Evolutionary conservation across 2,888 invertebrate genomes (phyloP), one percentile per base, ranked within the genome.

Genomic region (Habroteleia sp.): DNA sequence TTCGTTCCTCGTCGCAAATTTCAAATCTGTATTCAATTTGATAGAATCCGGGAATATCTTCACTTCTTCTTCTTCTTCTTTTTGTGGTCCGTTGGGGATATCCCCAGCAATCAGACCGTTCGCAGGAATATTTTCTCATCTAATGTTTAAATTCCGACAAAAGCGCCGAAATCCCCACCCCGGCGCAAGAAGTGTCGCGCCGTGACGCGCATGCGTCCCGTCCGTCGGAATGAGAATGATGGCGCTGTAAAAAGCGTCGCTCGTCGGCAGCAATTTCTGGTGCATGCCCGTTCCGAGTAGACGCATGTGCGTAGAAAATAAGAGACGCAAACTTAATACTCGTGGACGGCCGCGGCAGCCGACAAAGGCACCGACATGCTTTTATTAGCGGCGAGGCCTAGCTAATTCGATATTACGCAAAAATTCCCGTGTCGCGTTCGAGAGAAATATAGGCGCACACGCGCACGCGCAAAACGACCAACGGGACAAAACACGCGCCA

Each of bases 371-470:
- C 78, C 63, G 76, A 74, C 74, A 74, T 62, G 80, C 83, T 86
- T 86, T 87, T 86, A 86, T 87, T 87, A 87, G 80, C 81, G 65
- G 63, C 65, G 42, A 85, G 83, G 85, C 82, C 83, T 84, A 83
- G 84, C 83, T 87, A 86, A 88, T 86, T 87, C 83, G 86, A 87
- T 84, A 83, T 84, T 85, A 81, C 84, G 80, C 79, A 80, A 82
- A 84, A 84, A 87, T 87, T 83, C 86, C 83, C 81, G 84, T 84
- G 87, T 87, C 87, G 80, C 84, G 86, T 85, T 11, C 71, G 16
- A 13, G 27, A 71, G 62, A 71, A 62, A 71, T 71, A 71, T 54
- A 46, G 39, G 35, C 23, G 60, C 52, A 10, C 41, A 8, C 44
- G 42, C 58, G 50, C 44, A 27, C 42, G 58, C 58, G 69, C 52